phyloP scores from a whole-genome alignment of 2,113 vertebrate species.

The Bolborhynchus lineola region DNA sequence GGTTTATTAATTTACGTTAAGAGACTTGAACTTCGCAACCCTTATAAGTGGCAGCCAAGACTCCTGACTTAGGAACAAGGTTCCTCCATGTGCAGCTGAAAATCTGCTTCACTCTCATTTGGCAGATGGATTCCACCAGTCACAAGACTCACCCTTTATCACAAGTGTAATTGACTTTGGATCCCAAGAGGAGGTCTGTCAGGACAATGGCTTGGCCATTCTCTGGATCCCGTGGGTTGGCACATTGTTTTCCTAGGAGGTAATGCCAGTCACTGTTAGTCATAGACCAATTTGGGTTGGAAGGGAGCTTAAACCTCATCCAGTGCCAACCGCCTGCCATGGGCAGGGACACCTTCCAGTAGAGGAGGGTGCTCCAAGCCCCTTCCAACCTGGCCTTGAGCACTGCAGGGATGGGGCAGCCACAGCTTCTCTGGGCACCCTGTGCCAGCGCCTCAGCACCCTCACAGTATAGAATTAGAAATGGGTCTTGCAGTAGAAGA shows the following conservation, averaged over 20 bases:
- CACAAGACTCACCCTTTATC: conserved; percentile 57
- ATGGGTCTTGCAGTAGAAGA: neutral
- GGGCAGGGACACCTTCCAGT: neutral
- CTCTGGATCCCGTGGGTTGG: conserved; percentile 2
- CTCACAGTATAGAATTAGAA: neutral
- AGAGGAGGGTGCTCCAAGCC: neutral
- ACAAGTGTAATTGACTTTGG: conserved; percentile 62
- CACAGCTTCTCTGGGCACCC: neutral
- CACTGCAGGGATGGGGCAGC: neutral
- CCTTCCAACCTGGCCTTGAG: neutral
- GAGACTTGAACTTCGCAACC: neutral
- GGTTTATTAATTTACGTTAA: neutral
- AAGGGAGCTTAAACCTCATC: neutral
- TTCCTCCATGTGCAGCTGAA: neutral
- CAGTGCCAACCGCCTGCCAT: neutral
- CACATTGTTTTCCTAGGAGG: conserved; percentile 58
- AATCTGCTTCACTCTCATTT: neutral
- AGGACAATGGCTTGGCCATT: conserved; percentile 38
- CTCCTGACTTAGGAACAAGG: neutral
- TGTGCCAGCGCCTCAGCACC: too few relatives aligned
- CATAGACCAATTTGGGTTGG: neutral
- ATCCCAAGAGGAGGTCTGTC: conserved; percentile 10
- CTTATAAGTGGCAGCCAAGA: neutral
- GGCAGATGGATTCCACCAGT: neutral
- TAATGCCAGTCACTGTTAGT: neutral